Base-by-base conservation (phyloP, 2,888 invertebrate genomes). In the Cantharis lateralis region DNA sequence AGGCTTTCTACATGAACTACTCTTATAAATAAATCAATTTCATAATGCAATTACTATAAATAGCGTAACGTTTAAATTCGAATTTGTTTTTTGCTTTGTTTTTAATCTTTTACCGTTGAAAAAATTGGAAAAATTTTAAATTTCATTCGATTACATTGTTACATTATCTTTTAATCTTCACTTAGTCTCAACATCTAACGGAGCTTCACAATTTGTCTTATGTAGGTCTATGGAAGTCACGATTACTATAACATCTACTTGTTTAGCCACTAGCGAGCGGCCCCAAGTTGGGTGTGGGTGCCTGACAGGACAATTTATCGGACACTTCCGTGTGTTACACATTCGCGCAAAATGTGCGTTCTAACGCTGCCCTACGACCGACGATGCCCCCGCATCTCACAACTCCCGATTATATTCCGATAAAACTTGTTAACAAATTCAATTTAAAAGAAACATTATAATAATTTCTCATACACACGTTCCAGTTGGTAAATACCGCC, bases 261-360 rank as follows among this genome's bases (percentile, higher is more conserved):
- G 80, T 81, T 80, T 78, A 80, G 81, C 83, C 82, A 82, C 81
- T 80, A 80, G 82, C 48, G 48, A 48, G 48, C 81, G 80, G 77
- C 71, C 72, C 74, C 69, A 74, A 79, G 80, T 79, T 83, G 86
- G 85, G 85, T 84, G 86, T 86, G 86, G 86, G 85, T 85, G 85
- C 85, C 80, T 82, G 85, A 84, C 84, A 84, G 83, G 82, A 83
- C 83, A 82, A 85, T 85, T 85, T 86, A 86, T 84, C 82, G 84
- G 80, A 81, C 82, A 86, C 85, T 86, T 86, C 86, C 86, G 85
- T 83, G 85, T 86, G 84, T 84, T 82, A 82, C 81, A 82, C 80
- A 81, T 81, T 79, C 71, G 72, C 75, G 62, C 64, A 16, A 76
- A 70, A 75, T 64, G 64, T 73, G 72, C 78, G 75, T 78, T 77